Conservation (phyloP, 2,113 vertebrate species). For the Saiga tatarica region DNA sequence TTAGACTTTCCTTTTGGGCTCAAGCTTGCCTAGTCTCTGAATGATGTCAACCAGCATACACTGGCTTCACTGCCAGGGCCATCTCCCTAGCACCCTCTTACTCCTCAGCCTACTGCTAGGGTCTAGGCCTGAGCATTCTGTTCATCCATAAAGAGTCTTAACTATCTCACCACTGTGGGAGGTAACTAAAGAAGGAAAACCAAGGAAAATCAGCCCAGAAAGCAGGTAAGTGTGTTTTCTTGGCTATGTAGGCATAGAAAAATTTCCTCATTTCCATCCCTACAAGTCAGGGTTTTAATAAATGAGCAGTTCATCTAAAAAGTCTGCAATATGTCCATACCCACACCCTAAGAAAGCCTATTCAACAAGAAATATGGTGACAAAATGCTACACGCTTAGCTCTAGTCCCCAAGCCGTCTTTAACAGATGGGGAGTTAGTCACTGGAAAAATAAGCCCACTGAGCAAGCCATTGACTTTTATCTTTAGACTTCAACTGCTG, state of each 20-base stretch:
- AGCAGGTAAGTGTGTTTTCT: not conserved
- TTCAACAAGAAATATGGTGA: not conserved
- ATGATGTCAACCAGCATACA: not conserved
- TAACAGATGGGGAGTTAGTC: slow-evolving; percentile 7
- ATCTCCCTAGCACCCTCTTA: not conserved
- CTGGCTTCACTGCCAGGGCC: not conserved
- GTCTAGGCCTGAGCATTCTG: not conserved
- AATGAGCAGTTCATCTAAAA: not conserved
- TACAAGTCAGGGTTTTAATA: not conserved
- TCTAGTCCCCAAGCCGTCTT: not conserved
- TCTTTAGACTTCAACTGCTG: slow-evolving; percentile 71
- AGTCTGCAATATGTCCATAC: not conserved
- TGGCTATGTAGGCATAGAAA: not conserved
- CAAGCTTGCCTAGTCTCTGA: not conserved
- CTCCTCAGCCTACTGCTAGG: not conserved
- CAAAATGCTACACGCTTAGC: not conserved
- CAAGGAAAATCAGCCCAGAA: not conserved
- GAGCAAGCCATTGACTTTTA: slow-evolving; percentile 56
- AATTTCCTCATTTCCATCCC: not conserved
- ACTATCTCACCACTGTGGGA: not conserved
- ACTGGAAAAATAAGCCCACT: not conserved
- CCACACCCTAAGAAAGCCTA: not conserved
- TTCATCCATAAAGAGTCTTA: not conserved
- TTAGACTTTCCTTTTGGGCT: not conserved
- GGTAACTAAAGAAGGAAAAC: not conserved